Conservation (phyloP, 1,140 invertebrate species). For the Cherax quadricarinatus region DNA sequence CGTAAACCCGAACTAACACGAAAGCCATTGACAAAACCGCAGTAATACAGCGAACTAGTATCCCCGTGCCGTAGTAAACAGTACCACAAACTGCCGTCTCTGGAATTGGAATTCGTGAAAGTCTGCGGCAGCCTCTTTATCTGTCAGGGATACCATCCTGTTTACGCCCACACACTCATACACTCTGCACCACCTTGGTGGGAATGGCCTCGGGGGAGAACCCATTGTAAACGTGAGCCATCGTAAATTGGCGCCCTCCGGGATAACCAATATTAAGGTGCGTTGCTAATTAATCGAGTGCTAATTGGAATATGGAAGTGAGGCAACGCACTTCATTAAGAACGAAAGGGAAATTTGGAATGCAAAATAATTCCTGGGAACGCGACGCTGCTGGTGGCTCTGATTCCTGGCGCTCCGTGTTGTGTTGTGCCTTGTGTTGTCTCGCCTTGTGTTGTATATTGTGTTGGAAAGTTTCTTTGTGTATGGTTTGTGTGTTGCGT, state of each 20-base stretch:
- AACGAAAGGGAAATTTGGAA: slow-evolving; percentile 31
- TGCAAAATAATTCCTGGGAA: slow-evolving; percentile 47
- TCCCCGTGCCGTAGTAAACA: too few species aligned
- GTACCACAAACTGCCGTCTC: too few species aligned
- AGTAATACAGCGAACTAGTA: too few species aligned
- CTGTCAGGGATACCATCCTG: background rate
- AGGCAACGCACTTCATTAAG: background rate
- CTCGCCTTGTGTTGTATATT: background rate
- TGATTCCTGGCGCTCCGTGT: background rate
- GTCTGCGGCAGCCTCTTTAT: background rate
- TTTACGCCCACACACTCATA: background rate
- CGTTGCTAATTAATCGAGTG: background rate
- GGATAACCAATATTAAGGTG: background rate
- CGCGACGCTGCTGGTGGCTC: background rate
- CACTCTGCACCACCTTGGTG: too few species aligned
- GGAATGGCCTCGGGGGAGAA: too few species aligned
- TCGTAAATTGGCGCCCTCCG: background rate
- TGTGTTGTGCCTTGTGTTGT: background rate
- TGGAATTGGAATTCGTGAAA: background rate
- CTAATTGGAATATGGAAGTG: background rate
- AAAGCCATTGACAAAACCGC: too few species aligned
- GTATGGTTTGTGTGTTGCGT: background rate
- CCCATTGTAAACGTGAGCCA: background rate
- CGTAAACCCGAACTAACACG: too few species aligned
- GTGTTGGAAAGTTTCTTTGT: background rate